phyloP scores from a whole-genome alignment of 2,797 vertebrate species.

The Champsocephalus esox region DNA sequence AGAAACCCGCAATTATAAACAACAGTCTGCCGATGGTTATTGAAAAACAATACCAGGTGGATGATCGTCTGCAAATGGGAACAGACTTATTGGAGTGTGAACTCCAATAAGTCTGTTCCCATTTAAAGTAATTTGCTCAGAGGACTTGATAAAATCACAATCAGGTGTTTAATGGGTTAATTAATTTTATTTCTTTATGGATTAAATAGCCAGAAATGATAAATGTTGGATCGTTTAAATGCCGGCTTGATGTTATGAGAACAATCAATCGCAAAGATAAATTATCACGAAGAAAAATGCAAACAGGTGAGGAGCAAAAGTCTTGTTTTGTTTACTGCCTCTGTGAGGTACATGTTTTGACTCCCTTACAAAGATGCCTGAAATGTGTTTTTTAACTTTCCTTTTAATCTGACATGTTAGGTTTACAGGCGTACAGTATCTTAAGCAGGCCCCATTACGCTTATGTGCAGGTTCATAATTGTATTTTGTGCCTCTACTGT shows the following conservation, averaged over 20 bases:
- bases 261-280: conserved; percentile 18
- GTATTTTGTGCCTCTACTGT: too few relatives aligned
- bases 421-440: conserved; percentile 17
- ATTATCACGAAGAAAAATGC: conserved; percentile 14
- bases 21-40: conserved; percentile 23
- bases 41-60: conserved; percentile 1
- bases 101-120: background rate
- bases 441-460: background rate
- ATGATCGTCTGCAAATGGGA: conserved; percentile 26
- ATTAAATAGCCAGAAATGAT: conserved; percentile 29
- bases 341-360: conserved; percentile 4
- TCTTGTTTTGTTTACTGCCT: conserved; percentile 19
- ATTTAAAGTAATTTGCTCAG: conserved; percentile 18
- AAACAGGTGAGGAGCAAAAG: conserved; percentile 21
- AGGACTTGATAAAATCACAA: background rate
- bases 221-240: conserved; percentile 23
- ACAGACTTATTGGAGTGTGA: conserved; percentile 20
- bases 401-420: conserved; percentile 6
- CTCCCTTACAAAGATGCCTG: conserved; percentile 1
- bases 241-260: conserved; percentile 21
- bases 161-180: conserved; percentile 33
- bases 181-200: background rate
- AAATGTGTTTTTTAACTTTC: background rate
- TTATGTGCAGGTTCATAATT: too few relatives aligned
- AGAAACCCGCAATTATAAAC: conserved; percentile 61